Conservation (phyloP, 2,888 invertebrate species). For the Parelbella ahira region DNA sequence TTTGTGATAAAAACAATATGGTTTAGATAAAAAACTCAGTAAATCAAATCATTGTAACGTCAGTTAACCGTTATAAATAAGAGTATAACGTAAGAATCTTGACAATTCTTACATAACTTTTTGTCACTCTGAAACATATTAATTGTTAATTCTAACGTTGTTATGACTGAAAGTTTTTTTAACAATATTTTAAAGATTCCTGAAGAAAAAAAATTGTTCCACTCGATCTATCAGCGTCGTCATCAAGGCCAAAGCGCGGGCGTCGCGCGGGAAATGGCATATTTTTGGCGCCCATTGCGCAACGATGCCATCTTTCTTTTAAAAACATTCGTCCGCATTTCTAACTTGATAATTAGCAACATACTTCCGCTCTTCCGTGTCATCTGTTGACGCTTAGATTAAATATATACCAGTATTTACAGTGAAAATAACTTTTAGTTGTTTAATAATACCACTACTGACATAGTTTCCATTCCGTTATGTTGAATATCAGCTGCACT, state of each 20-base stretch:
- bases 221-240: conserved; percentile 59
- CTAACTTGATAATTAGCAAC: conserved; percentile 28
- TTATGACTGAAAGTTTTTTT: conserved; percentile 3
- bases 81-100: too few relatives aligned
- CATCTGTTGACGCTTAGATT: conserved; percentile 10
- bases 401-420: too few relatives aligned
- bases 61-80: neutral
- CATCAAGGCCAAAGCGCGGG: conserved; percentile 58
- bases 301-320: conserved; percentile 33
- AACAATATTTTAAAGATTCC: conserved; percentile 14
- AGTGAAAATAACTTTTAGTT: neutral
- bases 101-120: neutral
- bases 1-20: too few relatives aligned
- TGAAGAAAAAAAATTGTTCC: conserved; percentile 16
- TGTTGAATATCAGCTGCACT: too few relatives aligned
- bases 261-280: conserved; percentile 36
- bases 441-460: neutral
- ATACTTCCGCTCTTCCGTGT: conserved; percentile 27
- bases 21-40: too few relatives aligned
- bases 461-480: too few relatives aligned
- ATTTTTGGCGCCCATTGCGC: conserved; percentile 53
- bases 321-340: conserved; percentile 19
- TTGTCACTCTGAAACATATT: neutral
- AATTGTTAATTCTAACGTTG: conserved; percentile 11
- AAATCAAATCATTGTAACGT: too few relatives aligned